phyloP scores from a whole-genome alignment of 1,140 invertebrate species.

The Phthorimaea operculella region DNA sequence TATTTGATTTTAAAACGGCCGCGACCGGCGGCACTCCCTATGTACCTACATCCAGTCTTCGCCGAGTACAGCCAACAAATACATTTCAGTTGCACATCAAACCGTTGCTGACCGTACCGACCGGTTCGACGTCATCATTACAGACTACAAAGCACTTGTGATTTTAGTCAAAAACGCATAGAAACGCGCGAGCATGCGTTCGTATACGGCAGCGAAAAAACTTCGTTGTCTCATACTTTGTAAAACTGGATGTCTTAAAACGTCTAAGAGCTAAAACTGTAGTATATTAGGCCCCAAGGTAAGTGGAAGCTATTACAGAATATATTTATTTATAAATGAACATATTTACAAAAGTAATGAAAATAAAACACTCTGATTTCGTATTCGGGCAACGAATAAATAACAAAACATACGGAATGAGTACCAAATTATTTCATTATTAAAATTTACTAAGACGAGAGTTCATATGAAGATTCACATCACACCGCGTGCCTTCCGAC shows the following conservation, averaged over 20 bases:
- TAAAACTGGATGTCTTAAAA: not conserved
- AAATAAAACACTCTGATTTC: constrained; percentile 1
- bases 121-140: too few species aligned
- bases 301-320: not conserved
- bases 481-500: too few species aligned
- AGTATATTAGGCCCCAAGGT: not conserved
- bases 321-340: not conserved
- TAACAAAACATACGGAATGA: constrained; percentile 7
- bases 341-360: not conserved
- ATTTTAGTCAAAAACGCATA: not conserved
- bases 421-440: not conserved
- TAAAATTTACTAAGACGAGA: not conserved
- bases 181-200: constrained; percentile 1
- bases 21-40: not conserved
- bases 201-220: not conserved
- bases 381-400: constrained; percentile 1
- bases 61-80: not conserved
- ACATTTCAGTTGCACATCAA: not conserved
- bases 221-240: constrained; percentile 1
- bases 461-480: not conserved
- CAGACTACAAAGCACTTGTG: constrained; percentile 5
- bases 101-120: too few species aligned
- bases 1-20: not conserved
- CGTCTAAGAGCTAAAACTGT: not conserved
- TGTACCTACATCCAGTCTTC: not conserved